Base-by-base conservation (phyloP, 2,113 vertebrate species). In the Sorex araneus region DNA sequence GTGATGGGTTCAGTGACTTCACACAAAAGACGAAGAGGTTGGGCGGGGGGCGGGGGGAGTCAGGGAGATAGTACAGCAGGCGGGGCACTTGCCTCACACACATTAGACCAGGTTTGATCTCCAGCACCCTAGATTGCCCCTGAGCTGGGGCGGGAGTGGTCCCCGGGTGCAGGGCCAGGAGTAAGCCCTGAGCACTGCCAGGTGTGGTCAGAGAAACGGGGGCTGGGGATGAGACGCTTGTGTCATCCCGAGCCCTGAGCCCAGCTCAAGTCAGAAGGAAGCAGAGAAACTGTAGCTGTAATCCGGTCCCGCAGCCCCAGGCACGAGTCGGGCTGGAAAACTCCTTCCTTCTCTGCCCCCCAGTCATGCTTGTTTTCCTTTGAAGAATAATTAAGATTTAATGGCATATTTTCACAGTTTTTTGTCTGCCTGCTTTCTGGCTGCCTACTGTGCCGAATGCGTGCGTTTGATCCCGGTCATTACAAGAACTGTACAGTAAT, bases 361-460 rank as follows among this genome's bases (percentile, higher is more conserved):
- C 95, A 96, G 97, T 98, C 1, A 83, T 95, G 97, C 97, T 98
- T 98, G 98, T 97, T 98, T 98, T 98, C 97, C 97, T 98, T 98
- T 98, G 97, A 98, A 98, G 98, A 98, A 98, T 98, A 98, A 98
- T 98, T 98, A 98, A 98, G 98, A 98, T 98, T 98, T 98, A 98
- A 98, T 98, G 97, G 98, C 94, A 96, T 97, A 97, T 97, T 98
- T 98, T 98, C 97, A 95, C 94, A 96, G 96, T 40, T 98, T 97
- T 97, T 96, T 97, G 97, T 97, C 96, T 97, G 94, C 97, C 97
- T 97, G 95, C 96, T 97, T 97, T 98, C 97, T 97, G 97, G 96
- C 95, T 98, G 96, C 98, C 98, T 98, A 95, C 97, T 98, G 98
- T 94, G 97, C 96, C 97, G 97, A 98, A 97, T 92, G 96, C 97